phyloP scores from a whole-genome alignment of 2,888 invertebrate genomes.

The Dastarcus helophoroides region DNA sequence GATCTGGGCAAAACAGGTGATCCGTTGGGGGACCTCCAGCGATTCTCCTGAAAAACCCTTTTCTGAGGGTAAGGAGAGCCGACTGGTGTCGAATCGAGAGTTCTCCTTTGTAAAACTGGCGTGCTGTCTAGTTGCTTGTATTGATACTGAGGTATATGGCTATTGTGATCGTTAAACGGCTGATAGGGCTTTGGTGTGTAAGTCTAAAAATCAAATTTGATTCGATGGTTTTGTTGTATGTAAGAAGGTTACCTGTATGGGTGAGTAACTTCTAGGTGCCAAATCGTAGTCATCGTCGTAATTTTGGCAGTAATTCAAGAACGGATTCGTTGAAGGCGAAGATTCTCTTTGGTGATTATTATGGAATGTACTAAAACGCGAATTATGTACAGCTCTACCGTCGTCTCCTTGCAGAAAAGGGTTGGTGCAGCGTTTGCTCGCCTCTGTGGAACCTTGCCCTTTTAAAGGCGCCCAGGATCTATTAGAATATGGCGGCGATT shows the following conservation, averaged over 20 bases:
- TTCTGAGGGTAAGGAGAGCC: conserved; percentile 21
- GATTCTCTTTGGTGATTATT: conserved; percentile 24
- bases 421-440: too few relatives aligned
- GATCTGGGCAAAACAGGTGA: conserved; percentile 35
- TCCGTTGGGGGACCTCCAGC: conserved; percentile 32
- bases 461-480: too few relatives aligned
- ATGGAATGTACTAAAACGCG: conserved; percentile 29
- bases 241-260: too few relatives aligned
- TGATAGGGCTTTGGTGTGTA: too few relatives aligned
- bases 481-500: too few relatives aligned
- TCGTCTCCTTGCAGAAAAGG: conserved; percentile 14
- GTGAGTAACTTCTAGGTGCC: conserved; percentile 24
- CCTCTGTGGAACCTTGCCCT: too few relatives aligned
- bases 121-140: too few relatives aligned
- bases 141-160: conserved; percentile 21
- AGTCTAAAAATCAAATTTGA: too few relatives aligned
- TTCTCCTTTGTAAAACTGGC: conserved; percentile 13
- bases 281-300: conserved; percentile 13
- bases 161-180: too few relatives aligned
- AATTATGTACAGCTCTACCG: conserved; percentile 22
- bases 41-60: conserved; percentile 22
- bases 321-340: too few relatives aligned
- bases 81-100: conserved; percentile 4
- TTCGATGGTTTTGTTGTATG: too few relatives aligned
- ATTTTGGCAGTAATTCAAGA: too few relatives aligned